Evolutionary conservation across 2,888 invertebrate species (phyloP).

Genomic region (Drosophila sordidula): DNA sequence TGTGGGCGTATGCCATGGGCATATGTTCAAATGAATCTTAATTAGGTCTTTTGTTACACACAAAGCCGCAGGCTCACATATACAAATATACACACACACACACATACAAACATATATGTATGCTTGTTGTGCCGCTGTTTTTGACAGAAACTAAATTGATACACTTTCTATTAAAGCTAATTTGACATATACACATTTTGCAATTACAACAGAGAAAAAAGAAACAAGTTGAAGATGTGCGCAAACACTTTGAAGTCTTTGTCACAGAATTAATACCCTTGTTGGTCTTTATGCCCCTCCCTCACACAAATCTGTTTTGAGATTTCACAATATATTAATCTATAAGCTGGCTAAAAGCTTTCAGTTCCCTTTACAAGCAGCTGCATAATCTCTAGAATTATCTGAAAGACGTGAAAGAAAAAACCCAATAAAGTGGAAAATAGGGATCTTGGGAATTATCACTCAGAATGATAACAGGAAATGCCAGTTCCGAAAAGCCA

Average conservation of each 20-base stretch:
- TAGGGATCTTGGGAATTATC: too few species aligned
- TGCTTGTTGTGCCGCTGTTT: conserved; percentile 1
- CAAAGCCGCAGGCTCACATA: conserved; percentile 56
- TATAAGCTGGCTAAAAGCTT: too few species aligned
- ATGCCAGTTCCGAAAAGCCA: too few species aligned
- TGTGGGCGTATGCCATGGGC: conserved; percentile 30
- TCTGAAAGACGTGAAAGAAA: too few species aligned
- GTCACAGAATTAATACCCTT: not conserved
- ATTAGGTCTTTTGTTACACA: conserved; percentile 60
- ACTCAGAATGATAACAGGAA: too few species aligned
- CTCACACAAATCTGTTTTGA: not conserved
- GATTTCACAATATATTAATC: too few species aligned
- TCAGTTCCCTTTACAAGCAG: too few species aligned
- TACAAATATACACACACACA: conserved; percentile 14
- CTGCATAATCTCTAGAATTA: too few species aligned
- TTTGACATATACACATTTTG: conserved; percentile 9
- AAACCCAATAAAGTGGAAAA: too few species aligned
- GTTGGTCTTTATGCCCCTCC: not conserved
- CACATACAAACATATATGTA: not conserved
- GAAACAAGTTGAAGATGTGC: conserved; percentile 2
- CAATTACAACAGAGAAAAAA: not conserved
- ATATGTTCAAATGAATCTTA: conserved; percentile 67
- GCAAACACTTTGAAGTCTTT: conserved; percentile 10
- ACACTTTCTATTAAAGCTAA: conserved; percentile 15
- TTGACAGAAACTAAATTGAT: conserved; percentile 29